phyloP scores from a whole-genome alignment of 2,113 vertebrate genomes.

The Paraplagusia blochii region DNA sequence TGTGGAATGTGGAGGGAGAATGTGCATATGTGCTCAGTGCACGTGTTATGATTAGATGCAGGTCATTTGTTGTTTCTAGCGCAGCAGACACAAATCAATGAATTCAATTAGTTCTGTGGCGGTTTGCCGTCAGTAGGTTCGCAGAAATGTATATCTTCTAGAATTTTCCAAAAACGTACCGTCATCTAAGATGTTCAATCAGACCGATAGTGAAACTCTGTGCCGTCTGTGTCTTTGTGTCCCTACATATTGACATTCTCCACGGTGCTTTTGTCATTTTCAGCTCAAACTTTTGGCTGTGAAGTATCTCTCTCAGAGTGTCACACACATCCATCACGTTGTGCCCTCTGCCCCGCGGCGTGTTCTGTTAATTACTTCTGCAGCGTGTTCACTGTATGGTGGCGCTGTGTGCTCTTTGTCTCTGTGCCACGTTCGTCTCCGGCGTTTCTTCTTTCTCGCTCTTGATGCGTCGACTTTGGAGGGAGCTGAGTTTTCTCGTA shows the following conservation, averaged over 20 bases:
- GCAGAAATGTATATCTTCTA: slow-evolving; percentile 11
- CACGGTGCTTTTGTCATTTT: slow-evolving; percentile 22
- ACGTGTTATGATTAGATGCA: not conserved
- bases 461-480: slow-evolving; percentile 1
- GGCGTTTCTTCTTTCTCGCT: not conserved
- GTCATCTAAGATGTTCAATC: not conserved
- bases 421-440: not conserved
- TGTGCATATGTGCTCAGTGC: not conserved
- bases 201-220: not conserved
- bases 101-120: not conserved
- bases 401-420: not conserved
- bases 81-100: slow-evolving; percentile 12
- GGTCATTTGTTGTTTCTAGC: slow-evolving; percentile 13
- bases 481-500: not conserved
- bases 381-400: not conserved
- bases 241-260: slow-evolving; percentile 1
- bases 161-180: slow-evolving; percentile 1
- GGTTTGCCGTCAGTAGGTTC: not conserved
- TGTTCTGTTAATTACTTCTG: slow-evolving; percentile 6
- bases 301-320: slow-evolving; percentile 3
- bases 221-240: slow-evolving; percentile 5
- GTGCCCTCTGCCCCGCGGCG: slow-evolving; percentile 7
- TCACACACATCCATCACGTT: slow-evolving; percentile 12
- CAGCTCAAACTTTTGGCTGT: slow-evolving; percentile 19
- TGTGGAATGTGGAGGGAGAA: not conserved